Evolutionary conservation across 1,140 invertebrate species (phyloP), one percentile per base, ranked within the genome.

Genomic region (Coenobita brevimanus): DNA sequence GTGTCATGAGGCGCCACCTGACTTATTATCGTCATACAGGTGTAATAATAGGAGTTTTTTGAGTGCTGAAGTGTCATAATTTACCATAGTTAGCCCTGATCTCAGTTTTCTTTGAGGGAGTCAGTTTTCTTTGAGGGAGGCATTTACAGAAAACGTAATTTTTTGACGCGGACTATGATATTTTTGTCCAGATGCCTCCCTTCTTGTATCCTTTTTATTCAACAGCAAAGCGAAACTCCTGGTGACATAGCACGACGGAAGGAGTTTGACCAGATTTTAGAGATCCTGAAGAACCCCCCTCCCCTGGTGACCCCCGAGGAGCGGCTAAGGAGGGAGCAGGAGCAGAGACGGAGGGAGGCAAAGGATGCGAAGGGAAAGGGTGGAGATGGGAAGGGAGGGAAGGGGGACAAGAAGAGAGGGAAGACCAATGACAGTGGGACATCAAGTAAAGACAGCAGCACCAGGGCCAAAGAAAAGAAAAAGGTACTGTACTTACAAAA

Each of bases 211-310:
- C n/a, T n/a, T n/a, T n/a, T n/a, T n/a, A n/a, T 86, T 76, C 91
- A 91, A 75, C 90, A 95, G 93, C 98, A 99, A 94, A 95, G 95
- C 27, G 98, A 99, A 92, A 98, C 97, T 0, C 96, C 98, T 0
- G 94, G 95, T 90, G 97, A 98, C 91, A 98, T 99, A 89, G 97
- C 97, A 0, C 93, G 95, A 8, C 94, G 98, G 46, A 99, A 99
- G 92, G 96, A 96, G 88, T 94, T 97, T 38, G 93, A 94, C 6
- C 97, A 98, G 92, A 97, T 98, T 50, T 94, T 97, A 43, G 94
- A 94, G 89, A 96, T 97, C 73, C 94, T 97, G 8, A 94, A 95
- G 88, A 95, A 94, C 43, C 92, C 95, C 91, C 94, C 93, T 57
- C 93, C 93, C 76, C 94, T 94, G 88, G 90, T 91, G 88, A 92